Evolutionary conservation across 2,113 vertebrate species (phyloP).

Genomic region (Callorhinus ursinus): DNA sequence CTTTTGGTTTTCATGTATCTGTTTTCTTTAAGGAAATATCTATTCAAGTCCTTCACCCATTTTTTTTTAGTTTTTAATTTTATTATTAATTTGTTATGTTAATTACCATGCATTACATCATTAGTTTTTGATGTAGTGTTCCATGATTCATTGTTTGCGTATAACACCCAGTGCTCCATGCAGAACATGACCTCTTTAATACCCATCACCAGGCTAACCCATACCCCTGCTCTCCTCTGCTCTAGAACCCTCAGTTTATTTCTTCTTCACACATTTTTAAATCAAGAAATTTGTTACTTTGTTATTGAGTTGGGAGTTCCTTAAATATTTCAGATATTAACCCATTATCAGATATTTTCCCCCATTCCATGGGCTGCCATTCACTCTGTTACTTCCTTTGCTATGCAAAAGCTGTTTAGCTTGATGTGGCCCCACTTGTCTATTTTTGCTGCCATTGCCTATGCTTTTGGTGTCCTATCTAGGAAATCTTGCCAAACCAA

Average conservation of each 20-base stretch:
- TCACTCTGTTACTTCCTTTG: neutral
- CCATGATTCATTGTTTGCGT: too few relatives aligned
- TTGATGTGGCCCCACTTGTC: neutral
- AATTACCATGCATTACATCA: too few relatives aligned
- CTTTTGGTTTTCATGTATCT: neutral
- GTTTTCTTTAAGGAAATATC: neutral
- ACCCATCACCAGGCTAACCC: too few relatives aligned
- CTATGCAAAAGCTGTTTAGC: neutral
- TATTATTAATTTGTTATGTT: too few relatives aligned
- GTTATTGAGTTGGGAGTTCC: neutral
- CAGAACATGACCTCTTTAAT: too few relatives aligned
- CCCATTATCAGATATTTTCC: neutral
- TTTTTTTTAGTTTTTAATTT: too few relatives aligned
- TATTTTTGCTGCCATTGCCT: neutral
- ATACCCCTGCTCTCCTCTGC: too few relatives aligned
- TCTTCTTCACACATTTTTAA: neutral
- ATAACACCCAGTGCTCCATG: too few relatives aligned
- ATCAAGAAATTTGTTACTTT: neutral
- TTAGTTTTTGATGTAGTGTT: too few relatives aligned
- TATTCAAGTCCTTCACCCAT: neutral
- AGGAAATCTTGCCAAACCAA: neutral
- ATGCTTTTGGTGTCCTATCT: neutral
- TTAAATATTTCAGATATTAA: neutral
- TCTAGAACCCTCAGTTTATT: too few relatives aligned
- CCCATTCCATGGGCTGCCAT: neutral